phyloP scores from a whole-genome alignment of 1,140 invertebrate species.

The Piezodorus guildinii region DNA sequence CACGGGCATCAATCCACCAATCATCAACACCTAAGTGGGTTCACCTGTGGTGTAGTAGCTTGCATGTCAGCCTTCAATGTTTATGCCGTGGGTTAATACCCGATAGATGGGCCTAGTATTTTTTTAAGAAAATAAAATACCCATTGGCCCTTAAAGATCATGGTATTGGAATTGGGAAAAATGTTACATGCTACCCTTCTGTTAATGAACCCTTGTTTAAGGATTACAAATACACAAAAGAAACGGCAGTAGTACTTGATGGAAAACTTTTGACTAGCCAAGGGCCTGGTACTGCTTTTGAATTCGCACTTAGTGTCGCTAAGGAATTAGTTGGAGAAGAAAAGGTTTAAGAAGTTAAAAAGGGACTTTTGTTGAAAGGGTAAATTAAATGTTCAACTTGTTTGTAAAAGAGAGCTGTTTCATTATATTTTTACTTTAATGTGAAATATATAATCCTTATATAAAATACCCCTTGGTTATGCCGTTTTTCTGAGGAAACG shows the following conservation, averaged over 20 bases:
- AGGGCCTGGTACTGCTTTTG: conserved; percentile 86
- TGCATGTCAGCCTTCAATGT: too few species aligned
- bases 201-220: conserved; percentile 59
- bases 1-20: too few species aligned
- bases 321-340: conserved; percentile 63
- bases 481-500: too few species aligned
- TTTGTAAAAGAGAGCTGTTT: neutral
- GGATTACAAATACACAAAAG: conserved; percentile 51
- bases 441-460: too few species aligned
- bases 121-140: too few species aligned
- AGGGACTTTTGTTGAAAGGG: conserved; percentile 47
- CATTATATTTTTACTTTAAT: neutral
- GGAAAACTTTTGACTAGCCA: conserved; percentile 84
- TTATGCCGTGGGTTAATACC: too few species aligned
- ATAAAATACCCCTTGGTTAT: too few species aligned
- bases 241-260: conserved; percentile 63
- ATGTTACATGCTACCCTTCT: conserved; percentile 79
- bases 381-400: neutral
- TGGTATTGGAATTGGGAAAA: conserved; percentile 64
- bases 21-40: too few species aligned
- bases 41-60: too few species aligned
- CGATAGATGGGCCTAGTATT: too few species aligned
- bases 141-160: conserved; percentile 79
- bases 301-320: conserved; percentile 78
- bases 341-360: conserved; percentile 45